Conservation (phyloP, 2,113 vertebrate species). For the Buteo buteo region DNA sequence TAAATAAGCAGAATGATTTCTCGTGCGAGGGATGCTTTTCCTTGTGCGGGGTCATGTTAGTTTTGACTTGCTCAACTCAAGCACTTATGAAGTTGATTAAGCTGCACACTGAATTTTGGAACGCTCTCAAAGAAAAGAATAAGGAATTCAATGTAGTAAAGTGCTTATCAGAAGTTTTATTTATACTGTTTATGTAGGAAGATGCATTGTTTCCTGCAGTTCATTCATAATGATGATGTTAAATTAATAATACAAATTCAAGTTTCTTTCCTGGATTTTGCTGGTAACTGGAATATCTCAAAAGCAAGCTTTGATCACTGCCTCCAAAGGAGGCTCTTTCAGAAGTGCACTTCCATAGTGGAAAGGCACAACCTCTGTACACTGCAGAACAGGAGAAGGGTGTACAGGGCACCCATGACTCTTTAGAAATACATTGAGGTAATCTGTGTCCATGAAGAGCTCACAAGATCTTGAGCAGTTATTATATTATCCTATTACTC, state of each 20-base stretch:
- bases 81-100: conserved; percentile 42
- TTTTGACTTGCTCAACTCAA: conserved; percentile 57
- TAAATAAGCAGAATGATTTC: conserved; percentile 45
- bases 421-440: background rate
- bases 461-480: background rate
- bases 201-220: conserved; percentile 7
- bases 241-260: background rate
- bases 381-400: background rate
- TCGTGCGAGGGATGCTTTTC: background rate
- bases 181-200: conserved; percentile 26
- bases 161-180: conserved; percentile 23
- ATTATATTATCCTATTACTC: background rate
- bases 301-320: background rate
- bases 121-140: conserved; percentile 31
- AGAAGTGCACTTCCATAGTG: background rate
- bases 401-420: background rate
- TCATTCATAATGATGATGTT: background rate
- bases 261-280: background rate
- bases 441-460: background rate
- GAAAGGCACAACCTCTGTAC: background rate
- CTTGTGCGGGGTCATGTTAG: conserved; percentile 7
- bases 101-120: conserved; percentile 19
- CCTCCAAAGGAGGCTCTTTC: background rate
- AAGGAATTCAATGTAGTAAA: conserved; percentile 9
- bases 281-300: background rate